Evolutionary conservation across 2,113 vertebrate genomes (phyloP).

Genomic region (Pygoscelis adeliae): DNA sequence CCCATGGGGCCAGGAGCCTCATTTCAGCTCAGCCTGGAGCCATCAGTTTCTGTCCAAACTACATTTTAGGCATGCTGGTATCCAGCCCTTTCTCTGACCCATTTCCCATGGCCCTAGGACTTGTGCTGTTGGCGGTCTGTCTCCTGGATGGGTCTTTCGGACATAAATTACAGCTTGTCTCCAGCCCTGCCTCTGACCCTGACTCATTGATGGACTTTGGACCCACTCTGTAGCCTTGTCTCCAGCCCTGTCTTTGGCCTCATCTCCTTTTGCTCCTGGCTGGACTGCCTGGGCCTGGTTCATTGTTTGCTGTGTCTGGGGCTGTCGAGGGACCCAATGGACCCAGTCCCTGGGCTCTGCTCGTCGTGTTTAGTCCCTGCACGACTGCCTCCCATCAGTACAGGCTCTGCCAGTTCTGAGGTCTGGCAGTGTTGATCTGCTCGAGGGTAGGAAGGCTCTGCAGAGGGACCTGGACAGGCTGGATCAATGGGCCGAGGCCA

Average conservation of each 20-base stretch:
- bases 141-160: background rate
- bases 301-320: background rate
- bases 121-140: background rate
- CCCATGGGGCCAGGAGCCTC: background rate
- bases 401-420: accelerated
- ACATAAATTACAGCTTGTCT: background rate
- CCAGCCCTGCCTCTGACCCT: background rate
- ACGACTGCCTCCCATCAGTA: background rate
- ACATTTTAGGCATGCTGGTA: background rate
- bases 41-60: background rate
- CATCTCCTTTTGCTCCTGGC: background rate
- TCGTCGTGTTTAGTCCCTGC: background rate
- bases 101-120: background rate
- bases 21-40: background rate
- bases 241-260: background rate
- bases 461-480: too few relatives aligned
- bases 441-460: too few relatives aligned
- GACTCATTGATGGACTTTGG: background rate
- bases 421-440: background rate
- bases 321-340: accelerated
- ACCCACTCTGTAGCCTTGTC: accelerated
- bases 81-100: background rate
- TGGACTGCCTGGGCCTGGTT: background rate
- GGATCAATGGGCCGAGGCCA: too few relatives aligned
- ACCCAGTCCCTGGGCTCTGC: accelerated